phyloP scores from a whole-genome alignment of 2,888 invertebrate genomes.

The Pocota personata region DNA sequence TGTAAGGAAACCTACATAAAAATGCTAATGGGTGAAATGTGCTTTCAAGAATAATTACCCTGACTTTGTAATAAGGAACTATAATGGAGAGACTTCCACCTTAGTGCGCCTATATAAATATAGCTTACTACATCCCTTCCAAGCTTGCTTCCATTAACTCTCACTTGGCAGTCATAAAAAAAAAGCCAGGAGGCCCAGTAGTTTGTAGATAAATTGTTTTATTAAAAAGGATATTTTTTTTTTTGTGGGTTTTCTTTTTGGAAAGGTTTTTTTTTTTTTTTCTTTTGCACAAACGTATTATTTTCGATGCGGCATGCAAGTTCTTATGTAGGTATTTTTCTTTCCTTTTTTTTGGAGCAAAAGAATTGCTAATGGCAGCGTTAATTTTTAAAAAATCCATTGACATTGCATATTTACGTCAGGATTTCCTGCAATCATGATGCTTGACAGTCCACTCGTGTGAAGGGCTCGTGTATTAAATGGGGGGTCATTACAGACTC shows the following conservation, averaged over 20 bases:
- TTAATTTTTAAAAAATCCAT: conserved; percentile 24
- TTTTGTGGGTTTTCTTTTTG: background rate
- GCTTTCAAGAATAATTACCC: conserved; percentile 75
- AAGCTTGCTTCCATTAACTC: conserved; percentile 39
- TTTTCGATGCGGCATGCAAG: conserved; percentile 10
- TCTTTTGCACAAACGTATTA: conserved; percentile 5
- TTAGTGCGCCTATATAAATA: conserved; percentile 28
- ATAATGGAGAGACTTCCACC: conserved; percentile 53
- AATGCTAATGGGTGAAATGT: conserved; percentile 75
- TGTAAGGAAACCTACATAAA: conserved; percentile 69
- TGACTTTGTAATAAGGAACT: conserved; percentile 62
- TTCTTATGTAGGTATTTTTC: background rate
- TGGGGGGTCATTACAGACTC: background rate
- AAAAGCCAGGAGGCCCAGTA: conserved; percentile 11
- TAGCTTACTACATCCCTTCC: background rate
- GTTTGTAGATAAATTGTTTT: conserved; percentile 47
- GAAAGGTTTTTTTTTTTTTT: background rate
- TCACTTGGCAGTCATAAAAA: conserved; percentile 53
- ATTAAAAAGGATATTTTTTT: conserved; percentile 31
- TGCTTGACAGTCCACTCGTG: background rate
- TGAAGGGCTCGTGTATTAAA: background rate
- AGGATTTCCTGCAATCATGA: conserved; percentile 20
- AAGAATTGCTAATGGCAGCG: conserved; percentile 14
- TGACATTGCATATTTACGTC: conserved; percentile 19
- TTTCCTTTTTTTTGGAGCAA: background rate